A percentile compares a stretch with the other conserved stretches of the same genome.
Evolutionary conservation across 2,888 invertebrate genomes (phyloP).

Genomic region (Nephrotoma guestfalica): DNA sequence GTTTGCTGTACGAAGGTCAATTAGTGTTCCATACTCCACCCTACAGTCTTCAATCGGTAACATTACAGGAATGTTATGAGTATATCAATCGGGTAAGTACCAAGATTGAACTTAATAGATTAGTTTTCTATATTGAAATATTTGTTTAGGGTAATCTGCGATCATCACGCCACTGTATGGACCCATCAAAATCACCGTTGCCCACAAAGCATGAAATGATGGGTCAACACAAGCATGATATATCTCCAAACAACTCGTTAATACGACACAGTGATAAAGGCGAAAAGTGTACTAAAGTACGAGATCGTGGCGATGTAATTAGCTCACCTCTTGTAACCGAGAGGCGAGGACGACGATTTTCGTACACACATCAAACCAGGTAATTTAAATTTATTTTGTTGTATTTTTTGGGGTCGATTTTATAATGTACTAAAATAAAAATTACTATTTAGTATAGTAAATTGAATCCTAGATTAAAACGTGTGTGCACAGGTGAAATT

Average conservation of each 20-base stretch:
- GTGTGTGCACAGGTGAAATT: constrained; percentile 9
- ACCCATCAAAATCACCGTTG: constrained; percentile 14
- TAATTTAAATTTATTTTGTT: constrained; percentile 8
- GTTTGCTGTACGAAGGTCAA: constrained; percentile 73
- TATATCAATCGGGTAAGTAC: constrained; percentile 25
- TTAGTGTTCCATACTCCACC: constrained; percentile 84
- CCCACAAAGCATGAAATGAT: constrained; percentile 9
- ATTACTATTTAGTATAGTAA: not conserved
- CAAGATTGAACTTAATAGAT: not conserved
- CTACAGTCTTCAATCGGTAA: constrained; percentile 63
- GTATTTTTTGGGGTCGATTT: not conserved
- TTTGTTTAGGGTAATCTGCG: constrained; percentile 18
- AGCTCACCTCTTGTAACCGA: constrained; percentile 30
- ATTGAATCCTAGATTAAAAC: constrained; percentile 2
- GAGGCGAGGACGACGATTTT: constrained; percentile 41
- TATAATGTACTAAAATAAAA: not conserved
- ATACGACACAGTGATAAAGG: not conserved
- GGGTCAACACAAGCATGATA: constrained; percentile 7
- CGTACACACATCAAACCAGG: constrained; percentile 32
- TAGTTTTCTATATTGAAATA: not conserved
- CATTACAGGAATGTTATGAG: constrained; percentile 48
- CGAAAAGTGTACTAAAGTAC: constrained; percentile 18
- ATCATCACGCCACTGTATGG: constrained; percentile 24
- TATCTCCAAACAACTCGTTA: constrained; percentile 9
- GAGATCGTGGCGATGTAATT: constrained; percentile 30